Conservation (phyloP, 2,797 vertebrate species). For the Ctenosaura bakeri region DNA sequence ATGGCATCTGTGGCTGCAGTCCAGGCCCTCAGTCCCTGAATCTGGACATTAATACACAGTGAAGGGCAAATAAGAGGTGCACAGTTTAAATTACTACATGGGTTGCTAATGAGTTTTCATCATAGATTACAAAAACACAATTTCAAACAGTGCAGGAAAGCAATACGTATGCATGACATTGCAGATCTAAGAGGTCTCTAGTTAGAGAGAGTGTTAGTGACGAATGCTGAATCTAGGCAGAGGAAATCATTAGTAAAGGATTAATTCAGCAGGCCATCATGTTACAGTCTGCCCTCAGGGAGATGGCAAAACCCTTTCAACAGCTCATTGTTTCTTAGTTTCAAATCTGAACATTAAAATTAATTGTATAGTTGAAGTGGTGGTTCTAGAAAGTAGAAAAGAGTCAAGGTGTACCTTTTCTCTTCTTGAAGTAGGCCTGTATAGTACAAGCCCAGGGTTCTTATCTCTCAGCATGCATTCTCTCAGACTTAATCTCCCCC, state of each 20-base stretch:
- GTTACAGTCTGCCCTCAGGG: background rate
- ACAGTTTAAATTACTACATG: constrained; percentile 15
- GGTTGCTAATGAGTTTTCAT: constrained; percentile 24
- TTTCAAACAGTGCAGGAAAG: constrained; percentile 3
- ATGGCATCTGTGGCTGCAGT: background rate
- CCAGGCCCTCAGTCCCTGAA: background rate
- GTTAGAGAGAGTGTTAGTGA: background rate
- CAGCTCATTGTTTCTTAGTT: background rate
- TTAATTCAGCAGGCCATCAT: constrained; percentile 6
- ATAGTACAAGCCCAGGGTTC: background rate
- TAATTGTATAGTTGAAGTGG: background rate
- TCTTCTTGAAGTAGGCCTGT: background rate
- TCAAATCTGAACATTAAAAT: background rate
- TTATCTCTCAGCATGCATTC: background rate
- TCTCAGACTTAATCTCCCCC: background rate
- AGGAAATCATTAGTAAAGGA: background rate
- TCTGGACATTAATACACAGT: background rate
- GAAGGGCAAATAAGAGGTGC: background rate
- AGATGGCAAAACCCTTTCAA: background rate
- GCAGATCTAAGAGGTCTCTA: background rate
- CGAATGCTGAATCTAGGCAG: background rate
- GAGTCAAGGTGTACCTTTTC: background rate
- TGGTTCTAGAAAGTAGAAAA: background rate
- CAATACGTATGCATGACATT: background rate
- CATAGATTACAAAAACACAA: background rate